phyloP scores from a whole-genome alignment of 2,113 vertebrate species.

The Larimichthys polyactis region DNA sequence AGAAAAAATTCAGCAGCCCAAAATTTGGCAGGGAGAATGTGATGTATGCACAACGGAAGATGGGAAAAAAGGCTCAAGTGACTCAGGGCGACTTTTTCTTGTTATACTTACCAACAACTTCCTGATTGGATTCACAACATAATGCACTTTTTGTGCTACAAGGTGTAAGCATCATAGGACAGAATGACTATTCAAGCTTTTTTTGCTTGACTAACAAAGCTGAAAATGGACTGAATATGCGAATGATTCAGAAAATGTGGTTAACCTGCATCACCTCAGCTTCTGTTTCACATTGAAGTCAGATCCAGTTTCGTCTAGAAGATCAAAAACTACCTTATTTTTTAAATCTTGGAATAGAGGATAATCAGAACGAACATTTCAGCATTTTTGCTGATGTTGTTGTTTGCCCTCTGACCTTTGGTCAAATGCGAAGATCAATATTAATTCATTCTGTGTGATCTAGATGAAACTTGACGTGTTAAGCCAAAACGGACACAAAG shows the following conservation, averaged over 20 bases:
- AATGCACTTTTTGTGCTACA: background rate
- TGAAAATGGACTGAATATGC: background rate
- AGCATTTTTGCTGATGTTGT: background rate
- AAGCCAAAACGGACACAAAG: background rate
- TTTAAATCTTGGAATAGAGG: background rate
- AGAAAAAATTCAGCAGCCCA: slow-evolving; percentile 22
- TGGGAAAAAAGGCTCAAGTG: slow-evolving; percentile 14
- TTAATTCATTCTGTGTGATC: background rate
- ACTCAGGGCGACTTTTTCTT: slow-evolving; percentile 14
- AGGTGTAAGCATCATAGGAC: background rate
- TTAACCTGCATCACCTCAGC: too few species aligned
- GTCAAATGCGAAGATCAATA: slow-evolving; percentile 27
- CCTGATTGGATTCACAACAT: background rate
- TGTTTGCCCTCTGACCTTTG: slow-evolving; percentile 10
- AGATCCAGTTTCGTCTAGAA: slow-evolving; percentile 2
- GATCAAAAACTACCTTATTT: background rate
- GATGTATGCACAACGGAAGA: slow-evolving; percentile 29
- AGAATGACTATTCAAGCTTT: slow-evolving; percentile 1
- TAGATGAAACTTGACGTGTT: background rate
- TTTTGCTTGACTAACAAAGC: background rate
- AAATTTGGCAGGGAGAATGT: slow-evolving; percentile 33
- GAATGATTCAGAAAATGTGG: background rate
- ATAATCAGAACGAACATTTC: slow-evolving; percentile 3
- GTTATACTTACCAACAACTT: background rate
- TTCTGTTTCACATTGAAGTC: background rate